Evolutionary conservation across 2,888 invertebrate genomes (phyloP).

Genomic region (Athetis lepigone): DNA sequence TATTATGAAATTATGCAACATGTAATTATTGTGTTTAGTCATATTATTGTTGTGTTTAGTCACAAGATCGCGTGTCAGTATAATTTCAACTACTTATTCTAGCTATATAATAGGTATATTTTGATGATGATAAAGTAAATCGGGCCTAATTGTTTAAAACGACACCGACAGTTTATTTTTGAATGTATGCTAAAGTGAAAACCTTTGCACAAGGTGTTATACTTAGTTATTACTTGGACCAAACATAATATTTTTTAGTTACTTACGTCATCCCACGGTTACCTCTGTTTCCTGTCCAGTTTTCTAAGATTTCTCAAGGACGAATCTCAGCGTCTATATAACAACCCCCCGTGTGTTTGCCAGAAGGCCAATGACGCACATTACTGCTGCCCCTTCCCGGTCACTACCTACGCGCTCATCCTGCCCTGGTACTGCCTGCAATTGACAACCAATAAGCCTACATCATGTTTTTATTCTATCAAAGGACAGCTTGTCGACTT

Average conservation of each 20-base stretch:
- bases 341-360: conserved; percentile 55
- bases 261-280: conserved; percentile 27
- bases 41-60: neutral
- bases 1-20: neutral
- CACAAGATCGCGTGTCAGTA: neutral
- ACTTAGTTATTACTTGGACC: conserved; percentile 4
- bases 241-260: conserved; percentile 18
- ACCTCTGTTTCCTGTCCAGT: conserved; percentile 18
- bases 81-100: conserved; percentile 4
- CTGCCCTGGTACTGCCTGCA: conserved; percentile 74
- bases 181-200: neutral
- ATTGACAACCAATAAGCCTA: conserved; percentile 74
- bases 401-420: conserved; percentile 64
- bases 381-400: conserved; percentile 45
- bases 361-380: conserved; percentile 72
- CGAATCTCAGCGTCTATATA: conserved; percentile 31
- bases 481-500: conserved; percentile 13
- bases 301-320: conserved; percentile 38
- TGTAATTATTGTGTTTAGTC: too few species aligned
- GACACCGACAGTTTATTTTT: neutral
- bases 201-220: conserved; percentile 9
- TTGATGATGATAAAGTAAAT: conserved; percentile 10
- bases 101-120: neutral
- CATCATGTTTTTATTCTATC: conserved; percentile 38
- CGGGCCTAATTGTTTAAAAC: neutral